These are phyloP conservation scores for Parochlus steinenii DNA, from an alignment of 2,888 invertebrate species.

Conservation along the genomic window DNA sequence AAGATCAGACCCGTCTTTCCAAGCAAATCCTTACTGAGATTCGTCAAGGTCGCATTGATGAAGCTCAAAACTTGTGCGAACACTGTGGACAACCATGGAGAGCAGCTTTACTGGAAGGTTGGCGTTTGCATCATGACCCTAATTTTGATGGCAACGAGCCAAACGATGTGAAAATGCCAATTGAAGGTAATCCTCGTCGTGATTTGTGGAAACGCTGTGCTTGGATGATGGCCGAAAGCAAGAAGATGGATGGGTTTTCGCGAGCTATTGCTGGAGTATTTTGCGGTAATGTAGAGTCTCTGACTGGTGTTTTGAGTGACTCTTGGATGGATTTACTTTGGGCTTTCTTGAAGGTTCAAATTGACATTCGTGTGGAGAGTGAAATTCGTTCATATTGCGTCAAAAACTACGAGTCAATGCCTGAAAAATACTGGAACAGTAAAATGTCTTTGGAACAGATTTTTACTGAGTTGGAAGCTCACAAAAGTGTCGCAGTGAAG, in stretches of 20 bases:
- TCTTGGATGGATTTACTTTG: conserved; percentile 84
- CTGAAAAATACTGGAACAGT: conserved; percentile 51
- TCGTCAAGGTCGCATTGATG: conserved; percentile 69
- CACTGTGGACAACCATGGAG: conserved; percentile 85
- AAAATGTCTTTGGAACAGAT: conserved; percentile 51
- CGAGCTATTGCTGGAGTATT: conserved; percentile 59
- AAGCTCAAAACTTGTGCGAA: conserved; percentile 67
- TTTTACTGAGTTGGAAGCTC: conserved; percentile 47
- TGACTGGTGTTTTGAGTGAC: conserved; percentile 56
- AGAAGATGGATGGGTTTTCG: conserved; percentile 36
- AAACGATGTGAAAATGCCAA: conserved; percentile 32
- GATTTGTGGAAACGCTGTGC: conserved; percentile 65
- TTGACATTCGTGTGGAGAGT: conserved; percentile 72
- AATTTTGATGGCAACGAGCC: conserved; percentile 41
- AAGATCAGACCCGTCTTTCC: conserved; percentile 50
- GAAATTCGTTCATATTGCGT: conserved; percentile 46
- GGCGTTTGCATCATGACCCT: conserved; percentile 75
- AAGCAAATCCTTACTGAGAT: conserved; percentile 52
- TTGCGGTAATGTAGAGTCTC: conserved; percentile 64
- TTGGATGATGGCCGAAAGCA: conserved; percentile 39
- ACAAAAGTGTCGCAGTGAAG: conserved; percentile 35
- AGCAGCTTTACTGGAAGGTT: conserved; percentile 79
- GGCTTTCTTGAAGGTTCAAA: conserved; percentile 67
- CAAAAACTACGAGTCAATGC: conserved; percentile 37
- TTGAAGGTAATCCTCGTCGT: conserved; percentile 69